Percentiles rank a stretch among this genome's conserved stretches.
phyloP scores from a whole-genome alignment of 2,888 invertebrate species.

The Thymelicus acteon region DNA sequence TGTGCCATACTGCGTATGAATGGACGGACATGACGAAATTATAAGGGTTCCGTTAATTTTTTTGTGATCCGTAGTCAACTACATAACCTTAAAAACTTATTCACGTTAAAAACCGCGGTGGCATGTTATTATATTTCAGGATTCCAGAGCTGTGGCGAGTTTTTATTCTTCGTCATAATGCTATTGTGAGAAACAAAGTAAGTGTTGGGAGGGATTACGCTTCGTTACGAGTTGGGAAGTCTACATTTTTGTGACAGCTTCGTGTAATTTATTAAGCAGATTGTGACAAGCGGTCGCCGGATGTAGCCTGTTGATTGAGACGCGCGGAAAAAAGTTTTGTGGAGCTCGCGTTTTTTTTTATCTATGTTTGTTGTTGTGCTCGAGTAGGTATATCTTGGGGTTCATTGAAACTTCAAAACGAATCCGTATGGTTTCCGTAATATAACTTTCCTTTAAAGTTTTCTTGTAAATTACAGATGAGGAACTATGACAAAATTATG shows the following conservation, averaged over 20 bases:
- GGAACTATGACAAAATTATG: no score
- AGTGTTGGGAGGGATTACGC: constrained; percentile 3
- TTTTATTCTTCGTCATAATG: constrained; percentile 1
- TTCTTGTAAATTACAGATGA: no score
- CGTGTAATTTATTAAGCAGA: constrained; percentile 21
- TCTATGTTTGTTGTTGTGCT: neutral
- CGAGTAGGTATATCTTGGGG: neutral
- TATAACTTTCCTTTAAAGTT: no score
- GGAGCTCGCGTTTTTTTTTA: constrained; percentile 1
- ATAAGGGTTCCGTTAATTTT: no score
- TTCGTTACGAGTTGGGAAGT: constrained; percentile 1
- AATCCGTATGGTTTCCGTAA: neutral
- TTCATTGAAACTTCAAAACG: neutral
- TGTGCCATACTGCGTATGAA: no score
- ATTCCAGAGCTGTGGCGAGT: neutral
- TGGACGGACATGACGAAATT: no score
- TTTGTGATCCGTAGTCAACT: no score
- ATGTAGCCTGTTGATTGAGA: constrained; percentile 19
- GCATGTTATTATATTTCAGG: neutral
- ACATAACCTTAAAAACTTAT: neutral
- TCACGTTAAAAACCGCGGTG: neutral
- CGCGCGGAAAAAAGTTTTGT: constrained; percentile 12
- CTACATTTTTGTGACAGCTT: constrained; percentile 4
- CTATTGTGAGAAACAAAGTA: constrained; percentile 11
- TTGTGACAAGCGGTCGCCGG: constrained; percentile 19